phyloP scores from a whole-genome alignment of 2,888 invertebrate species.

The Nebria salina region DNA sequence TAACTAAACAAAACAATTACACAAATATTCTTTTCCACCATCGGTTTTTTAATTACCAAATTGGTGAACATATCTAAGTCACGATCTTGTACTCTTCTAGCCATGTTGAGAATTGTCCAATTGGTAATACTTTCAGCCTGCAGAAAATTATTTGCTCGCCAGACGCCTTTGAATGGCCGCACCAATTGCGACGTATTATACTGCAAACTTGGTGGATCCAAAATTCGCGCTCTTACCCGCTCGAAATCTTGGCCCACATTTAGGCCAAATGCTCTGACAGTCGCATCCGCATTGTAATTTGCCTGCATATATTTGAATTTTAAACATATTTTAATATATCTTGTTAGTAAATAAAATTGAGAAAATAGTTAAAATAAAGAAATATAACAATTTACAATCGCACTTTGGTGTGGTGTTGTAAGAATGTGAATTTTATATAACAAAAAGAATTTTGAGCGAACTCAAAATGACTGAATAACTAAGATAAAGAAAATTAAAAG shows the following conservation, averaged over 20 bases:
- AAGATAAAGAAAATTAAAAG: slow-evolving; percentile 41
- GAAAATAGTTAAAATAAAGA: not conserved
- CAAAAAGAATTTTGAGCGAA: no score
- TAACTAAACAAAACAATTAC: slow-evolving; percentile 16
- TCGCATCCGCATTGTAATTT: slow-evolving; percentile 61
- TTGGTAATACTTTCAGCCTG: slow-evolving; percentile 55
- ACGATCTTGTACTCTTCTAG: slow-evolving; percentile 51
- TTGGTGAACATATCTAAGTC: slow-evolving; percentile 53
- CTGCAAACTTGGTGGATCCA: slow-evolving; percentile 78
- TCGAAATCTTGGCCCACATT: slow-evolving; percentile 79
- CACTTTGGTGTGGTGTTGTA: no score
- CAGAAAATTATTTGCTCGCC: slow-evolving; percentile 61
- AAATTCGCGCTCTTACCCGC: slow-evolving; percentile 78
- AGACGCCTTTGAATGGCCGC: slow-evolving; percentile 61
- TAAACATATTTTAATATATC: not conserved
- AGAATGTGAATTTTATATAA: no score
- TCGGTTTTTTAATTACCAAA: slow-evolving; percentile 54
- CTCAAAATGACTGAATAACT: no score
- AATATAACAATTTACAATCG: slow-evolving; percentile 41
- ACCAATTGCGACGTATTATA: slow-evolving; percentile 63
- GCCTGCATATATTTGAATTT: slow-evolving; percentile 52
- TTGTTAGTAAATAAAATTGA: no score
- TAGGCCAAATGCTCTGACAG: slow-evolving; percentile 84
- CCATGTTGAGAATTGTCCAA: slow-evolving; percentile 65
- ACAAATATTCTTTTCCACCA: not conserved